phyloP scores from a whole-genome alignment of 2,113 vertebrate genomes.

The Trichomycterus rosablanca region DNA sequence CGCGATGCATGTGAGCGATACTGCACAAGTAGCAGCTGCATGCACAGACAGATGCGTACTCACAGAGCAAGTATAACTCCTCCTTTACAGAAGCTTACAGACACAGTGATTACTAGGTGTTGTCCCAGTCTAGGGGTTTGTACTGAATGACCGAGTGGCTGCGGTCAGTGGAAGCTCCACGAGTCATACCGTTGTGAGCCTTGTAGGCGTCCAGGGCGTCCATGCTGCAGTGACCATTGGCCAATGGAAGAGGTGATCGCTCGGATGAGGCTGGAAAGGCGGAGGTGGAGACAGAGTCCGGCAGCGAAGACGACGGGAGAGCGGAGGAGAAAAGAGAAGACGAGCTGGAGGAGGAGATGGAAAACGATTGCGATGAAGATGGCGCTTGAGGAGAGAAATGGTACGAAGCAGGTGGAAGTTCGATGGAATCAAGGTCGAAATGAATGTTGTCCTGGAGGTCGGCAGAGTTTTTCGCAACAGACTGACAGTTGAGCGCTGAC shows the following conservation, averaged over 20 bases:
- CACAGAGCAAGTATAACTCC: background rate
- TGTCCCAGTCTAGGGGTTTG: slow-evolving; percentile 57
- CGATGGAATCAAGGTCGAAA: slow-evolving; percentile 32
- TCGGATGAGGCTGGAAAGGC: slow-evolving; percentile 35
- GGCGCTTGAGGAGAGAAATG: slow-evolving; percentile 26
- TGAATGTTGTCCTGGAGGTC: slow-evolving; percentile 1
- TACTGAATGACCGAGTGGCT: slow-evolving; percentile 90
- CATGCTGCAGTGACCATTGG: slow-evolving; percentile 63
- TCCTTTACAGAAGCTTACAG: background rate
- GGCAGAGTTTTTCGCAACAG: background rate
- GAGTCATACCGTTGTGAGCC: slow-evolving; percentile 84
- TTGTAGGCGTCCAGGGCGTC: slow-evolving; percentile 73
- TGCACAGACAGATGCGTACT: too few species aligned
- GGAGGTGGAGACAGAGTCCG: slow-evolving; percentile 35
- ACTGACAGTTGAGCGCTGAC: too few species aligned
- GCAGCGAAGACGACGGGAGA: slow-evolving; percentile 23
- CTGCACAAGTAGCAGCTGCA: background rate
- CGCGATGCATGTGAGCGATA: background rate
- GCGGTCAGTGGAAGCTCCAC: slow-evolving; percentile 55
- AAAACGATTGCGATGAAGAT: background rate
- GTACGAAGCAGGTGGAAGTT: slow-evolving; percentile 1
- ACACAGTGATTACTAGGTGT: slow-evolving; percentile 18
- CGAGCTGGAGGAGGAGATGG: slow-evolving; percentile 6
- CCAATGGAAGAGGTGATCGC: slow-evolving; percentile 37
- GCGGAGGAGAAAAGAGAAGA: slow-evolving; percentile 9